Percentiles rank a stretch among this genome's conserved stretches.
phyloP scores from a whole-genome alignment of 2,113 vertebrate species.

The Lipophrys pholis region DNA sequence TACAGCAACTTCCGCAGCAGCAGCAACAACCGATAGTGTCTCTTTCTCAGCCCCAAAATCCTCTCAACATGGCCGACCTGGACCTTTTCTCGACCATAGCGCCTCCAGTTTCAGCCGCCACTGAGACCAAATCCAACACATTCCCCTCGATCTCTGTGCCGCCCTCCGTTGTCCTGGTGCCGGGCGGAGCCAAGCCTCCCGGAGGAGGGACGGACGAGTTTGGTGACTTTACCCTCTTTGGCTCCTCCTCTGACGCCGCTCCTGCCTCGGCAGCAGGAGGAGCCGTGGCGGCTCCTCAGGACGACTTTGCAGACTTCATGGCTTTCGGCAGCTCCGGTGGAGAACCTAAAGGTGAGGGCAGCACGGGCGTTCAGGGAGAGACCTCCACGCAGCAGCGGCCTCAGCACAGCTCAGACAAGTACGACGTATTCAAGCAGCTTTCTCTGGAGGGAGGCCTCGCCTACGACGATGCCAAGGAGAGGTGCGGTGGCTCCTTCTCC shows the following conservation, averaged over 20 bases:
- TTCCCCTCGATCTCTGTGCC: constrained; percentile 73
- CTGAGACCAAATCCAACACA: constrained; percentile 72
- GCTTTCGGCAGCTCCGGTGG: constrained; percentile 88
- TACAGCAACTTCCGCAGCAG: constrained; percentile 84
- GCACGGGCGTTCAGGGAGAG: constrained; percentile 75
- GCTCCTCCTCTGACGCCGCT: constrained; percentile 82
- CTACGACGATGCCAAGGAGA: constrained; percentile 90
- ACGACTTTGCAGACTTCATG: constrained; percentile 99
- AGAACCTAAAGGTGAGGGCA: constrained; percentile 74
- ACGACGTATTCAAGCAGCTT: constrained; percentile 93
- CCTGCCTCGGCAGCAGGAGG: constrained; percentile 56
- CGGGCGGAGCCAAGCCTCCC: constrained; percentile 78
- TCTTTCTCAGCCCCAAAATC: constrained; percentile 83
- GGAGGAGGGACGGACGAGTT: constrained; percentile 88
- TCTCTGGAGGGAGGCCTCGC: constrained; percentile 87
- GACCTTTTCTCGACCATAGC: constrained; percentile 91
- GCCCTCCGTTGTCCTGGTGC: constrained; percentile 72
- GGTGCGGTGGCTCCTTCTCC: constrained; percentile 74
- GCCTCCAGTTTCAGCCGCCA: constrained; percentile 56
- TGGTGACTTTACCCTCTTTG: constrained; percentile 95
- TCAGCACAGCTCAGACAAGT: constrained; percentile 84
- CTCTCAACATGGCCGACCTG: constrained; percentile 92
- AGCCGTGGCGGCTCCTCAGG: constrained; percentile 78
- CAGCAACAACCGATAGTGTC: constrained; percentile 78
- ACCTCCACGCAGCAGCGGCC: constrained; percentile 54